phyloP scores from a whole-genome alignment of 1,140 invertebrate species.

The Aplysia californica region DNA sequence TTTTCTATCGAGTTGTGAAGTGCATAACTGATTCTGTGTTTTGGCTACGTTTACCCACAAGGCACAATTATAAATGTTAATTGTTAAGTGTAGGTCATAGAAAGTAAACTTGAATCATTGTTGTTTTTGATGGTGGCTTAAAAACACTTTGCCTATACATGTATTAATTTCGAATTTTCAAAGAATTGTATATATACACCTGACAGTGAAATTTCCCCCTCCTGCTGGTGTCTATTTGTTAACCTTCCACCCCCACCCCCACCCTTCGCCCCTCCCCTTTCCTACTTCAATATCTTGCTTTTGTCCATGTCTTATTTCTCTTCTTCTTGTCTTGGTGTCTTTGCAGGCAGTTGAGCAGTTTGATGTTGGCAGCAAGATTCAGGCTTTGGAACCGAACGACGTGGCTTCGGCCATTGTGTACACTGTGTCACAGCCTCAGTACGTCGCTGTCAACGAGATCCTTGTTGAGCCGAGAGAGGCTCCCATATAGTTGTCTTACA shows the following conservation, averaged over 20 bases:
- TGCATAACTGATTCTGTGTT: no score
- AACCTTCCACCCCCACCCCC: background rate
- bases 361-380: slow-evolving; percentile 50
- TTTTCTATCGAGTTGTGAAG: no score
- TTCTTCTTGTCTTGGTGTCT: slow-evolving; percentile 5
- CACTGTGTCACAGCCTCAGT: slow-evolving; percentile 64
- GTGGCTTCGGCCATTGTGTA: slow-evolving; percentile 67
- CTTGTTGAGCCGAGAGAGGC: slow-evolving; percentile 68
- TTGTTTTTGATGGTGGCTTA: no score
- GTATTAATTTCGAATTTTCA: background rate
- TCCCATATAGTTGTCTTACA: slow-evolving; percentile 55
- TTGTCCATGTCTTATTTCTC: background rate
- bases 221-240: background rate
- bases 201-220: background rate
- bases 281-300: background rate
- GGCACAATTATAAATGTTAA: no score
- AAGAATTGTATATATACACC: background rate
- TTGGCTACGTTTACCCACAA: no score
- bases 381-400: slow-evolving; percentile 66
- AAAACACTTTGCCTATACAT: no score
- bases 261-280: background rate
- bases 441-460: slow-evolving; percentile 69
- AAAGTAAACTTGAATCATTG: no score
- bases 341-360: slow-evolving; percentile 55
- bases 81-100: no score